Percentiles rank a stretch among this genome's conserved stretches.
Evolutionary conservation across 2,113 vertebrate species (phyloP).

Genomic region (Cyanistes caeruleus): DNA sequence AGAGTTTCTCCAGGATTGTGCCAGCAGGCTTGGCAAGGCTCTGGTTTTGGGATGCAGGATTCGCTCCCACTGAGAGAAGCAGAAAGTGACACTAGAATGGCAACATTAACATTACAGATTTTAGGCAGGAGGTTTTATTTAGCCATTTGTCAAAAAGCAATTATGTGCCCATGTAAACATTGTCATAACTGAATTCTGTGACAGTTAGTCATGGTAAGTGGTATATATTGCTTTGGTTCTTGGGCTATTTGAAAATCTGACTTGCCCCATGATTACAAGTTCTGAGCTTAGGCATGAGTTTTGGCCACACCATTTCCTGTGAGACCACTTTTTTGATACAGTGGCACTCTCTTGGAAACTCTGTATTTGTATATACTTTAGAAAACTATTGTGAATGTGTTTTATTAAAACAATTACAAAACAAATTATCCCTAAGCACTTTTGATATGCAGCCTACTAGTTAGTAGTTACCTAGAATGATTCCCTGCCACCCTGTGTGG

Average conservation of each 20-base stretch:
- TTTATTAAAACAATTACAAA: not conserved
- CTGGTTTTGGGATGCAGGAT: not conserved
- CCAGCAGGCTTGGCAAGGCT: not conserved
- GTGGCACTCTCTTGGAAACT: not conserved
- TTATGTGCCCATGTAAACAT: not conserved
- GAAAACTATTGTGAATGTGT: not conserved
- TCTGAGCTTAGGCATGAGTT: not conserved
- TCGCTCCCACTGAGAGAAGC: fast-evolving
- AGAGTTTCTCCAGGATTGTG: not conserved
- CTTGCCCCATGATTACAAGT: not conserved
- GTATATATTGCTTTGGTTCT: not conserved
- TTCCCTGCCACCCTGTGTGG: not conserved
- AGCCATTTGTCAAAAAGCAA: not conserved
- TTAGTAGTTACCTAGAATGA: not conserved
- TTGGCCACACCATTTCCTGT: not conserved
- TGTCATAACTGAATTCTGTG: not conserved
- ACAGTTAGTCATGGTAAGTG: not conserved
- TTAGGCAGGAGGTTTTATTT: not conserved
- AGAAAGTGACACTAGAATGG: not conserved
- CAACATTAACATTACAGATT: not conserved
- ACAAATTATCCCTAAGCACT: not conserved
- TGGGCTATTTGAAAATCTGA: not conserved
- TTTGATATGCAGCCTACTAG: not conserved
- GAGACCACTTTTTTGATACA: not conserved
- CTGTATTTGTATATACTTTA: not conserved